Percentiles rank a stretch among this genome's conserved stretches.
phyloP scores from a whole-genome alignment of 2,888 invertebrate species.

The Cryptops parisi region DNA sequence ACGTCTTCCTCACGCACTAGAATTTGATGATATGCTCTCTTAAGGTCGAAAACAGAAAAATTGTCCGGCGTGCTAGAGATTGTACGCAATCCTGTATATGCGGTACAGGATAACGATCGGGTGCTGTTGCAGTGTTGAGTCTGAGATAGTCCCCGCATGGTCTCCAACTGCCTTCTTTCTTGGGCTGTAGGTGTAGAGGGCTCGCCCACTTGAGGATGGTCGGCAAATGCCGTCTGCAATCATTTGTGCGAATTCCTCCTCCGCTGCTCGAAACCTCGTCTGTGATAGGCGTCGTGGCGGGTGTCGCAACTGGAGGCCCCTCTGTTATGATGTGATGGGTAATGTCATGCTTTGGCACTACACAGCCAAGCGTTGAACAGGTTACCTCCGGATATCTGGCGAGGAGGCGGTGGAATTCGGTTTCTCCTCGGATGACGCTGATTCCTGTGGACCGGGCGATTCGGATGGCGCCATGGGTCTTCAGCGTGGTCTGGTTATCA shows the following conservation, averaged over 20 bases:
- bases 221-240: neutral
- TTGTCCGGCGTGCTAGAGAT: neutral
- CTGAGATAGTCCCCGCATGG: constrained; percentile 31
- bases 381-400: too few species aligned
- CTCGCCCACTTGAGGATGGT: constrained; percentile 30
- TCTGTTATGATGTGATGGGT: too few species aligned
- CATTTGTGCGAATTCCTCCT: neutral
- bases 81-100: constrained; percentile 26
- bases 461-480: too few species aligned
- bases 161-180: constrained; percentile 25
- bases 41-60: constrained; percentile 16
- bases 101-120: constrained; percentile 30
- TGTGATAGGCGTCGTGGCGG: neutral
- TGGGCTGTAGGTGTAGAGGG: constrained; percentile 28
- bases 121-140: constrained; percentile 27
- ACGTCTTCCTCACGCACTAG: constrained; percentile 28
- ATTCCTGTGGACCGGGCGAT: too few species aligned
- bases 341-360: too few species aligned
- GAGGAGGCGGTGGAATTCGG: too few species aligned
- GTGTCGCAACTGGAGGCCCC: too few species aligned
- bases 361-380: too few species aligned
- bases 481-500: too few species aligned
- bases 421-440: too few species aligned
- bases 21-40: constrained; percentile 30
- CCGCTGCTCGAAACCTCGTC: neutral